Conservation (phyloP, 2,113 vertebrate species). For the Osmerus eperlanus region DNA sequence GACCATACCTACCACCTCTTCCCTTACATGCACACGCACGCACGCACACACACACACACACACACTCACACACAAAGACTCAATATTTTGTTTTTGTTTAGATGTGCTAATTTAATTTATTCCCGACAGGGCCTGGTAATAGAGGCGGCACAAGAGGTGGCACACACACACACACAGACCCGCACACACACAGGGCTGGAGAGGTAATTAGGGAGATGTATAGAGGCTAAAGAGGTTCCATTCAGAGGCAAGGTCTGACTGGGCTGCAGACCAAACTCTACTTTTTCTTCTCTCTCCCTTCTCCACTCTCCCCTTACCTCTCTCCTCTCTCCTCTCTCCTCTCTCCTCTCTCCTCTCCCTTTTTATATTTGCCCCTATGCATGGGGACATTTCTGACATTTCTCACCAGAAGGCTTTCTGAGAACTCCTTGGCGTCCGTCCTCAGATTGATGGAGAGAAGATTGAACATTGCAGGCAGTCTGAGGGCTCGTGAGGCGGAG, state of each 20-base stretch:
- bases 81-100: constrained; percentile 44
- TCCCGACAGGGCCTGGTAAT: constrained; percentile 3
- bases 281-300: constrained; percentile 1
- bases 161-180: constrained; percentile 38
- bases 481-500: no score
- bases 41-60: constrained; percentile 10
- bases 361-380: no score
- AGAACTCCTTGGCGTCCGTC: no score
- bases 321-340: background rate
- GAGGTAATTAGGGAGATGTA: constrained; percentile 27
- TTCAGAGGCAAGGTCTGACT: background rate
- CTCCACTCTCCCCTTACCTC: background rate
- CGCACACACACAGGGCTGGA: constrained; percentile 8
- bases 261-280: constrained; percentile 5
- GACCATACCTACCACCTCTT: background rate
- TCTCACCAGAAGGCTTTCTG: no score
- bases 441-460: no score
- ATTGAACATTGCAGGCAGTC: no score
- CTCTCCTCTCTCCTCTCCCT: background rate
- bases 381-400: no score
- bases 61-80: background rate
- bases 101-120: constrained; percentile 69
- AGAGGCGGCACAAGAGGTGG: constrained; percentile 4
- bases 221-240: constrained; percentile 18
- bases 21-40: background rate